Evolutionary conservation across 2,797 vertebrate genomes (phyloP), one percentile per base, ranked within the genome.

Genomic region (Ceryle rudis): DNA sequence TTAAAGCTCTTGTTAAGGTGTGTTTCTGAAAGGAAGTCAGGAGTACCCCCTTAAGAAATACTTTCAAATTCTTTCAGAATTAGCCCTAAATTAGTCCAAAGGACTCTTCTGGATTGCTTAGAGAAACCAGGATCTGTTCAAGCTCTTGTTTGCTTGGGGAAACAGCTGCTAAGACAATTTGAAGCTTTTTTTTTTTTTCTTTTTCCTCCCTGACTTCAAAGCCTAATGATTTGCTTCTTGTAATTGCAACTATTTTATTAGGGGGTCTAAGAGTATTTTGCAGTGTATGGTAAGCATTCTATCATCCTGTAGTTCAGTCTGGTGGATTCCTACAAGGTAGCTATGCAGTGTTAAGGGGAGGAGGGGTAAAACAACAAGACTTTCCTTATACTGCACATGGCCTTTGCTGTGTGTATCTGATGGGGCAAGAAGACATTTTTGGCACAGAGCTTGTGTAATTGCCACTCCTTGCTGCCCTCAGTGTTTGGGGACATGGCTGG

Each of bases 141-240:
- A 42, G 67, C 72, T 92, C 89, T 92, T 94, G 89, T 94, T 91
- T 83, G 47, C 65, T 39, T 39, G 2, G 11, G 89, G 86, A 96
- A 96, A 69, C 84, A 93, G 72, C 81, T 95, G 90, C 58, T 65
- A 86, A 87, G n/a, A 70, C 49, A 46, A 85, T 95, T 81, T 17
- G 11, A 82, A 64, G 21, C 5, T 3, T 42, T 7, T 89, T 49
- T 65, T 52, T 62, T 29, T 2, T 13, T 1, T 88, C 33, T 69
- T 65, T 39, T 2, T 11, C 1, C 11, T 55, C 25, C 14, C 6
- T n/a, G 41, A 42, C 44, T 94, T 95, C 73, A 60, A 80, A 90
- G 23, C 47, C 6, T 49, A 51, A 39, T 54, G 9, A 52, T 51
- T 88, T 71, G 11, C 51, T 77, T 58, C 78, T 92, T 86, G n/a